Conservation (phyloP, 2,797 vertebrate species). For the Sandelia bainsii region DNA sequence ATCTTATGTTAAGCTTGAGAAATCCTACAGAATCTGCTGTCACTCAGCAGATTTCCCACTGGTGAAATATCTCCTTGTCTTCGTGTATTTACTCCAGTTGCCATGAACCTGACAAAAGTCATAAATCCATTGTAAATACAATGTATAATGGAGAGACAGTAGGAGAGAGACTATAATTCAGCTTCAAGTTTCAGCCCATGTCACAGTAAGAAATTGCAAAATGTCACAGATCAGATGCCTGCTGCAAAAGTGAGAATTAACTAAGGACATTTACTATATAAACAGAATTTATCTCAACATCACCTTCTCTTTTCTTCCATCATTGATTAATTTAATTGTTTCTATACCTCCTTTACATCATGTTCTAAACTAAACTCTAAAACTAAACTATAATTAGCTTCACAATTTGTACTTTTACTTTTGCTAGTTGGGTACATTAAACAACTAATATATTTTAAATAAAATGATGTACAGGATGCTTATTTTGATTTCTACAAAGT, state of each 20-base stretch:
- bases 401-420: too few relatives aligned
- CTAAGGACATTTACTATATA: too few relatives aligned
- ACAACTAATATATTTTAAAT: too few relatives aligned
- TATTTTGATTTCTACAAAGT: too few relatives aligned
- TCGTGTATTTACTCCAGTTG: constrained; percentile 14
- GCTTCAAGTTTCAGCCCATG: constrained; percentile 1
- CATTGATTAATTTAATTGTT: too few relatives aligned
- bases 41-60: constrained; percentile 33
- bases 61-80: constrained; percentile 30
- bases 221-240: not conserved
- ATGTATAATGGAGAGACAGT: constrained; percentile 32
- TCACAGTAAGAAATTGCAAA: not conserved
- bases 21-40: constrained; percentile 36
- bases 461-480: too few relatives aligned
- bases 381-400: not conserved
- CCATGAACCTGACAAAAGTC: constrained; percentile 39
- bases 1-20: constrained; percentile 39
- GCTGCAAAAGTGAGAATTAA: not conserved
- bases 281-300: too few relatives aligned
- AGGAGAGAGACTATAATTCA: constrained; percentile 30
- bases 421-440: too few relatives aligned
- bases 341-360: too few relatives aligned
- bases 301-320: too few relatives aligned
- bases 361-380: not conserved
- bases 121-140: constrained; percentile 46